Evolutionary conservation across 2,113 vertebrate species (phyloP), one percentile per base, ranked within the genome.

Genomic region (Hippocampus barbouri): DNA sequence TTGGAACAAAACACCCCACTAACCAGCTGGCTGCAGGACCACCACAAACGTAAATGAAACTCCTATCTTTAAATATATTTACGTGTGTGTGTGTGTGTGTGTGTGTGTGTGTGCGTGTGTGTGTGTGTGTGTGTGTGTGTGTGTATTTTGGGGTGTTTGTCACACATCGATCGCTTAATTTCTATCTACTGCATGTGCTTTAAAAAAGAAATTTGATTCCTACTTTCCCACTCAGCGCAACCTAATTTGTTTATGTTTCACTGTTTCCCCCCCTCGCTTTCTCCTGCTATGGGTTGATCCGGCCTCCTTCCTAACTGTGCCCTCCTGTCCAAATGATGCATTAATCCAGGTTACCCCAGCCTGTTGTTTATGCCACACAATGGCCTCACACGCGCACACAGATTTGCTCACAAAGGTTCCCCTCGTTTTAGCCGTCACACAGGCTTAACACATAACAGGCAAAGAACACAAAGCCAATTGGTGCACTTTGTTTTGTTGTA

Each of bases 281-380:
- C 8, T 86, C 75, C 78, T 66, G 71, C 67, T 38, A 75, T 86
- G 80, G 71, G 72, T 76, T 86, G 82, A 79, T 88, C 78, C 74
- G 71, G 68, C 77, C 79, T 80, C 72, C 70, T 83, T 72, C 68
- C 72, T 5, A 57, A 71, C 84, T 82, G 83, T 81, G 76, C 76
- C 73, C 76, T 80, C 21, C 57, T 87, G 78, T 85, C 74, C 71
- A 81, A 80, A 87, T 85, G 61, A 88, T 86, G 83, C 78, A 82
- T 89, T 87, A 82, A 87, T 84, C 83, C 82, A 83, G 82, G 87
- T 88, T 86, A 81, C 71, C 70, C 83, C 69, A 53, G 63, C 56
- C 74, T 40, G 77, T 80, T 87, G 77, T 89, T 86, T 79, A 80
- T 73, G 57, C 76, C 68, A 70, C 53, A 40, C 74, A 66, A 61